Evolutionary conservation across 2,113 vertebrate species (phyloP), one percentile per base, ranked within the genome.

Genomic region (Lonchura striata): DNA sequence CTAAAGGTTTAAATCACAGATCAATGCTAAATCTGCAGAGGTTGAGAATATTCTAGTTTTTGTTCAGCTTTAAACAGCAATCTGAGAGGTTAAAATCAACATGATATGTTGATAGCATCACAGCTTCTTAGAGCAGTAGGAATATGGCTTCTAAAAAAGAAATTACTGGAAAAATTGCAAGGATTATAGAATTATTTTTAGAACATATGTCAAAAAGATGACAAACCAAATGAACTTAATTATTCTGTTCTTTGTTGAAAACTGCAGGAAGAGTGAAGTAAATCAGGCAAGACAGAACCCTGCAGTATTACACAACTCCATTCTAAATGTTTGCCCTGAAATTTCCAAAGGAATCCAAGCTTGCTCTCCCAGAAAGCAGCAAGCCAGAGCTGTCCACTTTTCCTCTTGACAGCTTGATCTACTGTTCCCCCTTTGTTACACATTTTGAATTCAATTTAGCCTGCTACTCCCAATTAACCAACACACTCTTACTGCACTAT

Each of bases 381-480:
- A 93, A 86, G 68, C 88, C 95, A 24, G 52, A 91, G 94, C 96
- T 96, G 92, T 81, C 88, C 80, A 64, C 82, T 97, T 95, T 72
- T 97, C 54, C 95, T 80, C 92, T 96, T 96, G 96, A 95, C 96
- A 97, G 96, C 92, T 97, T 95, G 90, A 95, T 97, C 93, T 94
- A 96, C 25, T 12, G 59, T 94, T 79, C 94, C 87, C 88, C 31
- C 95, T 98, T 97, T 97, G 96, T 77, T 95, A 86, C 91, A 96
- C 80, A 10, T 97, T 97, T 97, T 59, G 37, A 97, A 94, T 93
- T 91, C 95, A 97, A 92, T 97, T 92, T 93, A 93, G 84, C 93
- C 90, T 59, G 90, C 83, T 96, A 80, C 83, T 68, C 96, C 96
- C 97, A 97, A 97, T 97, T 97, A 97, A 97, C 93, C 96, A 88